A percentile compares a stretch with the other conserved stretches of the same genome.
Conservation (phyloP, 30 jellyfish, hydroid and myxozoan species). For the Rhopilema esculentum region DNA sequence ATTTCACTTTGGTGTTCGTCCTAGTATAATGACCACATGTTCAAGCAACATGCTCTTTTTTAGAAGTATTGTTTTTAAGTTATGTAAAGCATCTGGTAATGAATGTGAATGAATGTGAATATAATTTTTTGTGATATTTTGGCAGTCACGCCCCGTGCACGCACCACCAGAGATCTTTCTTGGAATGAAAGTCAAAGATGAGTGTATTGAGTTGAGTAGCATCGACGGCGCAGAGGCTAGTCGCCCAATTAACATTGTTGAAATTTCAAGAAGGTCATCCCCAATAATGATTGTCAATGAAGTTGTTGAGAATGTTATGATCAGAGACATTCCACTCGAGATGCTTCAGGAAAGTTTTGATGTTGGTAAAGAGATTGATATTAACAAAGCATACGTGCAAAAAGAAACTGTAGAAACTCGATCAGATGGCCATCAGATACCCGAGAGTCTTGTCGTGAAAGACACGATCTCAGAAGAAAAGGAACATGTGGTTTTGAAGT, state of each 20-base stretch:
- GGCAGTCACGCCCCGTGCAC: constrained; percentile 27
- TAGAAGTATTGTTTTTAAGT: too few species aligned
- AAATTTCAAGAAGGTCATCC: constrained; percentile 25
- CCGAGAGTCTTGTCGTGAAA: too few species aligned
- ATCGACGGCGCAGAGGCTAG: neutral
- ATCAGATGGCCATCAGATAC: too few species aligned
- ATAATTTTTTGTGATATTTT: too few species aligned
- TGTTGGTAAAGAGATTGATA: neutral
- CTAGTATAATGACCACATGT: too few species aligned
- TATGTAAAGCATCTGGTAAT: too few species aligned
- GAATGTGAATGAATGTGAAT: too few species aligned
- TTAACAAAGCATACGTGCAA: neutral
- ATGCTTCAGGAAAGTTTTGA: constrained; percentile 23
- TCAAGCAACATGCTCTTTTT: too few species aligned
- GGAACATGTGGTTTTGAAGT: neutral
- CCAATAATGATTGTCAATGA: neutral
- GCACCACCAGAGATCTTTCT: constrained; percentile 45
- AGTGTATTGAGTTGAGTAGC: constrained; percentile 4
- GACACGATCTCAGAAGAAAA: too few species aligned
- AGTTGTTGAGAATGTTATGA: neutral
- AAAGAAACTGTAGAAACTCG: neutral
- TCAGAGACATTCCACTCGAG: constrained; percentile 44
- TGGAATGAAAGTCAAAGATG: constrained; percentile 44
- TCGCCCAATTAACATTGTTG: constrained; percentile 30
- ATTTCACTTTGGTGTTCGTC: too few species aligned